These are phyloP conservation scores for Eumeta japonica DNA, from an alignment of 1,140 invertebrate genomes.

Conservation along the genomic window DNA sequence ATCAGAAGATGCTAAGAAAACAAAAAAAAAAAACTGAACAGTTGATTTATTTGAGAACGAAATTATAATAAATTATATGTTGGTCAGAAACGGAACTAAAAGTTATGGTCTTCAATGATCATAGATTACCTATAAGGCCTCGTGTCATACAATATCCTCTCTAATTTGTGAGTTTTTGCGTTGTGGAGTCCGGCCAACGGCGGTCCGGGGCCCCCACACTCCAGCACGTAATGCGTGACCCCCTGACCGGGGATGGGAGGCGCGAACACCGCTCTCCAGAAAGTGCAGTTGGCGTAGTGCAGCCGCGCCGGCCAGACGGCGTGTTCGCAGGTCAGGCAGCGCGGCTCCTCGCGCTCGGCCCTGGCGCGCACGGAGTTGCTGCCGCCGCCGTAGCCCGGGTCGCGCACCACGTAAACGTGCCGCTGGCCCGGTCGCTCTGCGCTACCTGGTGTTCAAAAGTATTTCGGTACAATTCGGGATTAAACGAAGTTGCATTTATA, in stretches of 20 bases:
- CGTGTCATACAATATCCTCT: slow-evolving; percentile 74
- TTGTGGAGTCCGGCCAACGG: slow-evolving; percentile 76
- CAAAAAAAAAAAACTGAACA: no score
- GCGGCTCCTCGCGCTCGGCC: slow-evolving; percentile 68
- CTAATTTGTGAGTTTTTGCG: slow-evolving; percentile 67
- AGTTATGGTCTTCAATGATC: no score
- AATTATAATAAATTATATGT: no score
- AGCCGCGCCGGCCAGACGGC: slow-evolving; percentile 71
- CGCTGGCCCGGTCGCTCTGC: slow-evolving; percentile 79
- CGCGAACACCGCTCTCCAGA: slow-evolving; percentile 71
- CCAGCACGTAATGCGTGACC: slow-evolving; percentile 71
- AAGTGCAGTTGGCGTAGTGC: slow-evolving; percentile 78
- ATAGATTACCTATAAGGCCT: slow-evolving; percentile 60
- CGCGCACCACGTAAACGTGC: slow-evolving; percentile 80
- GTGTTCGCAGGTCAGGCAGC: slow-evolving; percentile 79
- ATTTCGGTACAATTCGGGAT: slow-evolving; percentile 11
- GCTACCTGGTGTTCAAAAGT: slow-evolving; percentile 57
- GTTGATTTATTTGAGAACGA: no score
- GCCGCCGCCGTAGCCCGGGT: slow-evolving; percentile 52
- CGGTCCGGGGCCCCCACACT: slow-evolving; percentile 77
- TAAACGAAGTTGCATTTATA: no score
- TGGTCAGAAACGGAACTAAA: no score
- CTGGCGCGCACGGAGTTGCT: slow-evolving; percentile 64
- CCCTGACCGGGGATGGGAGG: slow-evolving; percentile 55
- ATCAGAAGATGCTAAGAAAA: no score